A percentile compares a stretch with the other conserved stretches of the same genome.
These are phyloP conservation scores for Cnemophilus loriae DNA, from an alignment of 2,113 vertebrate species.

Conservation along the genomic window DNA sequence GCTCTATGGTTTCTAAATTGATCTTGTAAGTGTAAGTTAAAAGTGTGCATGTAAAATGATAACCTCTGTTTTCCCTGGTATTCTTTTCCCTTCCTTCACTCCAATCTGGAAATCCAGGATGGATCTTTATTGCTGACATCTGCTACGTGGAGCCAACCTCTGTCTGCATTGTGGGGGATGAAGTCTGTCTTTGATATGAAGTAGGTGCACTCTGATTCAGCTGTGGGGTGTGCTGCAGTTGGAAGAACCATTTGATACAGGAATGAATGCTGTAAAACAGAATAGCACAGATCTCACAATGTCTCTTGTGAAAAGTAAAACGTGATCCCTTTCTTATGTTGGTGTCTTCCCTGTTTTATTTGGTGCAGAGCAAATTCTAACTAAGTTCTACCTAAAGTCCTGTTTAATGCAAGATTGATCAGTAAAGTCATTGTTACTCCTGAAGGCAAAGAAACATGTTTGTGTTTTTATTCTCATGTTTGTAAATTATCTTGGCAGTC, in stretches of 20 bases:
- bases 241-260: background rate
- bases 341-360: background rate
- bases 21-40: background rate
- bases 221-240: background rate
- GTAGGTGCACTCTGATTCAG: slow-evolving; percentile 73
- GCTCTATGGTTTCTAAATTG: background rate
- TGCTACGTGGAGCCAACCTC: slow-evolving; percentile 94
- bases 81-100: background rate
- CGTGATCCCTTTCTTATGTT: background rate
- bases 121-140: slow-evolving; percentile 94
- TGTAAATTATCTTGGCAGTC: background rate
- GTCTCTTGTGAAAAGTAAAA: background rate
- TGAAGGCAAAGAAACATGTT: background rate
- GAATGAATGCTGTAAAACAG: background rate
- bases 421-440: background rate
- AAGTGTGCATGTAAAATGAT: background rate
- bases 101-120: slow-evolving; percentile 75
- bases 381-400: background rate
- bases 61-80: background rate
- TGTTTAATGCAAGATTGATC: background rate
- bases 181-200: slow-evolving; percentile 99
- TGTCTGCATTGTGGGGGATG: slow-evolving; percentile 98
- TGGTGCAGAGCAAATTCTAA: background rate
- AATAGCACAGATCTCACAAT: background rate
- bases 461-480: background rate